Evolutionary conservation across 1,140 invertebrate genomes (phyloP).

Genomic region (Diuraphis noxia): DNA sequence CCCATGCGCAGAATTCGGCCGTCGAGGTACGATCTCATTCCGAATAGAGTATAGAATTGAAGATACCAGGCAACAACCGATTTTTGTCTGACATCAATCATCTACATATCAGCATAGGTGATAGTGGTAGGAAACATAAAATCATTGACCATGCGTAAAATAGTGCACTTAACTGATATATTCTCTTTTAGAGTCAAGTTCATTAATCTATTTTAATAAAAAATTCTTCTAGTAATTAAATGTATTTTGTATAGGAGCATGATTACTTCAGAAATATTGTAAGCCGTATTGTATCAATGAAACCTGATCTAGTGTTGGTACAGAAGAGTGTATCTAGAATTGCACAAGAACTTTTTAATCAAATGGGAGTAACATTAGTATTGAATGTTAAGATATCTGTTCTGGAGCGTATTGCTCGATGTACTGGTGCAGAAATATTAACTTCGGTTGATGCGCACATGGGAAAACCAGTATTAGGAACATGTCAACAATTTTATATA

Average conservation of each 20-base stretch:
- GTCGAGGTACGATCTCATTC: too few species aligned
- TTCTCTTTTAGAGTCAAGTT: slow-evolving; percentile 33
- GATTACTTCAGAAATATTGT: slow-evolving; percentile 88
- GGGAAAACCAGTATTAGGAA: slow-evolving; percentile 79
- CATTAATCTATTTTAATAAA: background rate
- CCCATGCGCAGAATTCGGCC: too few species aligned
- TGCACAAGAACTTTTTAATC: slow-evolving; percentile 84
- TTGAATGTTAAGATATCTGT: slow-evolving; percentile 85
- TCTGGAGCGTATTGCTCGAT: slow-evolving; percentile 80
- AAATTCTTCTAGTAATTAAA: background rate
- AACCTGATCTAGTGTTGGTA: slow-evolving; percentile 86
- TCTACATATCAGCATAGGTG: too few species aligned
- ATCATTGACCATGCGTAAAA: too few species aligned
- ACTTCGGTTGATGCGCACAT: slow-evolving; percentile 89
- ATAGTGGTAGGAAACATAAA: background rate
- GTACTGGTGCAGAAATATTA: slow-evolving; percentile 83
- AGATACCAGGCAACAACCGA: background rate
- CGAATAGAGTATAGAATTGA: too few species aligned
- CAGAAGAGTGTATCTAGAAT: slow-evolving; percentile 86
- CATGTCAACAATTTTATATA: slow-evolving; percentile 84
- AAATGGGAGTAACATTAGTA: slow-evolving; percentile 80
- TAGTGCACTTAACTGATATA: background rate
- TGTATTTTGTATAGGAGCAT: slow-evolving; percentile 68
- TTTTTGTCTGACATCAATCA: background rate
- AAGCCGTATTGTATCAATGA: slow-evolving; percentile 81